Percentiles rank a stretch among this genome's conserved stretches.
phyloP scores from a whole-genome alignment of 2,113 vertebrate genomes.

The Xiphophorus hellerii region DNA sequence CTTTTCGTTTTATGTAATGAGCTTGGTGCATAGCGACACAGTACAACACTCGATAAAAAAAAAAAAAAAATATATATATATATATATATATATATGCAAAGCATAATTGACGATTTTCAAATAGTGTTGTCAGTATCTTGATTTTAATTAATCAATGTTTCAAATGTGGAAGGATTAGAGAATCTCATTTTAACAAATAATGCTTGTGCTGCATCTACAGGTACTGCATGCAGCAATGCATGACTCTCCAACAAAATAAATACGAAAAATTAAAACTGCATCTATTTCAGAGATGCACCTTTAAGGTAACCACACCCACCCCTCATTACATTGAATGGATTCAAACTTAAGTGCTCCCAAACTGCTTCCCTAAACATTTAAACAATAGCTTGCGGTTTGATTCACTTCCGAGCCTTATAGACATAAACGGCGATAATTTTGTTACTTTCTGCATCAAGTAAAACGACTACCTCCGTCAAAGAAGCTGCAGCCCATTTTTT shows the following conservation, averaged over 20 bases:
- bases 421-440: background rate
- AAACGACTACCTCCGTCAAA: no score
- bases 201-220: no score
- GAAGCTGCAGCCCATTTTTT: no score
- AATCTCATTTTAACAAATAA: background rate
- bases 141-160: background rate
- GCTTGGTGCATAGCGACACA: background rate
- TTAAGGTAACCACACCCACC: background rate
- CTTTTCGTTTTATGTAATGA: background rate
- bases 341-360: background rate
- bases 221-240: no score
- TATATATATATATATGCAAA: no score
- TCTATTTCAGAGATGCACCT: background rate
- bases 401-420: background rate
- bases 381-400: background rate
- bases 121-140: no score
- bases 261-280: background rate
- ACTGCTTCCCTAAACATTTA: background rate
- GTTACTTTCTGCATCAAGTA: no score
- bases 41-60: no score
- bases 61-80: no score
- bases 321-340: background rate
- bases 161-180: background rate
- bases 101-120: no score
- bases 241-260: no score